Base-by-base conservation (phyloP, 2,113 vertebrate species). In the Prunella fulvescens region DNA sequence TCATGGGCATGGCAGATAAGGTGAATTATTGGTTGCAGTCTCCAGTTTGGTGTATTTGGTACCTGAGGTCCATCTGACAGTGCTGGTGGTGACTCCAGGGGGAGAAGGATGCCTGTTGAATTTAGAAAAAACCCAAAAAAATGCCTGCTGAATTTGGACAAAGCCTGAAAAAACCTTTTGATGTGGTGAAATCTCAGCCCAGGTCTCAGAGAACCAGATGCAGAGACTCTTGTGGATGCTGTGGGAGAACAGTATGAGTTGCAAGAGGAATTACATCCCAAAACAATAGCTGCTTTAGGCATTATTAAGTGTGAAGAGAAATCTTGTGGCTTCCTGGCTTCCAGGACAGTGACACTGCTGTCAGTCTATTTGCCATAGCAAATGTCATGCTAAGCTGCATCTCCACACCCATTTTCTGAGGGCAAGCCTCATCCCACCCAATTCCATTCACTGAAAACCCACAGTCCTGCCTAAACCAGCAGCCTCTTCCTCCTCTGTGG, bases 141-240 rank as follows among this genome's bases (percentile, higher is more conserved):
- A 28, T 3, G 2, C 22, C 14, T n/a, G 7, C 23, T 65, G 69
- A 40, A 48, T 19, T 14, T 40, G 24, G 7, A 6, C 10, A 87
- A 22, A 72, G 8, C 8, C 39, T 35, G 16, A n/a, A 71, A 86
- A 42, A 5, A 19, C 5, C 29, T 79, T 81, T 48, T 1, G 3
- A 51, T 40, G 6, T 9, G 6, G 4, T 22, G 7, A 19, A n/a
- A 33, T 37, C 25, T n/a, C 13, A 37, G 19, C 8, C 17, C 29
- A 42, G 11, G 15, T 64, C 50, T 9, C 73, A 69, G 57, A 73
- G 5, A 60, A 42, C 10, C 0, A 1, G 11, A 39, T 2, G 0
- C 40, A 61, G 33, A 61, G 22, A 45, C 12, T 56, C 42, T 19
- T 5, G 1, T 24, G 13, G 35, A 11, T 19, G 17, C 2, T 69